phyloP scores from a whole-genome alignment of 2,797 vertebrate genomes.

The Cryptoblepharus egeriae region DNA sequence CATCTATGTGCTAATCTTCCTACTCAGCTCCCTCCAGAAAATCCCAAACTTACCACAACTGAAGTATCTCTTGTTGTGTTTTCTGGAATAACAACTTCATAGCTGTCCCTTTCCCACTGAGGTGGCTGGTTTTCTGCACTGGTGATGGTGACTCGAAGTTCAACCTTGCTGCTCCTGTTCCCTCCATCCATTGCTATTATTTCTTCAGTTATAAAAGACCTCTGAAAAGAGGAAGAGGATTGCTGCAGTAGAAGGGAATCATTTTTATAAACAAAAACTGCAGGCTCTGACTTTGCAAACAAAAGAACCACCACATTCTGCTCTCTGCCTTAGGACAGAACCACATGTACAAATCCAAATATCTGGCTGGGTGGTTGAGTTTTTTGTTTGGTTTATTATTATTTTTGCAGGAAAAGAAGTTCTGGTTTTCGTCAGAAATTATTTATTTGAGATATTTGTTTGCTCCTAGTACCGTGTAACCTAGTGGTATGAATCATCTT shows the following conservation, averaged over 20 bases:
- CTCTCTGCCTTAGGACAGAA: background rate
- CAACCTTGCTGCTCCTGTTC: slow-evolving; percentile 84
- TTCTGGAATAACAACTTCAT: slow-evolving; percentile 85
- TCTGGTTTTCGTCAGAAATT: too few relatives aligned
- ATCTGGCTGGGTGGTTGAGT: too few relatives aligned
- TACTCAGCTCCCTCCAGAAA: background rate
- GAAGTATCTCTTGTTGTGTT: slow-evolving; percentile 82
- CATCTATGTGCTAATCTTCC: background rate
- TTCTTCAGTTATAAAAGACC: slow-evolving; percentile 83
- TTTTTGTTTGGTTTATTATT: too few relatives aligned
- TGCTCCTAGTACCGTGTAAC: too few relatives aligned
- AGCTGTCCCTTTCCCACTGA: slow-evolving; percentile 86
- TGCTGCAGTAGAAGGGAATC: background rate
- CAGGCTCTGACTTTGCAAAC: background rate
- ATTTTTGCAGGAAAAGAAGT: too few relatives aligned
- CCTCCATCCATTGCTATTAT: slow-evolving; percentile 86
- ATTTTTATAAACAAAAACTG: too few relatives aligned
- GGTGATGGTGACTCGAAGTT: slow-evolving; percentile 84
- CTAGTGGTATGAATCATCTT: too few relatives aligned
- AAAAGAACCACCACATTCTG: background rate
- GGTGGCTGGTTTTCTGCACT: slow-evolving; percentile 88
- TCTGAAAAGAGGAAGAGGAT: slow-evolving; percentile 70
- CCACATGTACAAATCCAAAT: too few relatives aligned
- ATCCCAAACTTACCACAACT: slow-evolving; percentile 75
- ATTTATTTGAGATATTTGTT: too few relatives aligned